These are phyloP conservation scores for Perizoma affinitatum DNA, from an alignment of 2,888 invertebrate species.

Conservation along the genomic window DNA sequence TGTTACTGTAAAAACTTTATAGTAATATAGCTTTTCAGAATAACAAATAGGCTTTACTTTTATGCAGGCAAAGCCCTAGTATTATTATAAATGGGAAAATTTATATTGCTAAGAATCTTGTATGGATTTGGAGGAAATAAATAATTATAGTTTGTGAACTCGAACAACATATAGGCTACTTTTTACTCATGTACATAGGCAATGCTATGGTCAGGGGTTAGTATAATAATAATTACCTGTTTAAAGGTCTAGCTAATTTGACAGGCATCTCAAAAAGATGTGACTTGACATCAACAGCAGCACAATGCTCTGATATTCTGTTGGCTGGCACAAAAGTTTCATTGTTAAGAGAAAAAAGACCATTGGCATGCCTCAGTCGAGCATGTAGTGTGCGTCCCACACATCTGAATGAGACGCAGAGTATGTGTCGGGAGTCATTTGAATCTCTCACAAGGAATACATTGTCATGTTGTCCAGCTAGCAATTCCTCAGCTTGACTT, in stretches of 20 bases:
- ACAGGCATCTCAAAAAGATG: conserved; percentile 79
- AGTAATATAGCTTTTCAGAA: no score
- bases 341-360: conserved; percentile 85
- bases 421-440: conserved; percentile 87
- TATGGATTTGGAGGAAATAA: not conserved
- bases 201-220: no score
- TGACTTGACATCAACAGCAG: conserved; percentile 76
- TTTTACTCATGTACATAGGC: no score
- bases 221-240: conserved; percentile 58
- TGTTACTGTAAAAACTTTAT: no score
- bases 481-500: conserved; percentile 87
- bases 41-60: no score
- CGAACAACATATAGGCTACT: not conserved
- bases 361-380: conserved; percentile 88
- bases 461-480: conserved; percentile 88
- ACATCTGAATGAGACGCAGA: conserved; percentile 89
- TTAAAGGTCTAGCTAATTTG: conserved; percentile 76
- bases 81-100: no score
- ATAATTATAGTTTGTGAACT: no score
- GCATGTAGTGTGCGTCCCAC: conserved; percentile 88
- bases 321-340: conserved; percentile 81
- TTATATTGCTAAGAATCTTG: no score
- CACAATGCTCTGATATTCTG: conserved; percentile 79
- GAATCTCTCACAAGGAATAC: conserved; percentile 90
- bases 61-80: no score